Evolutionary conservation across 2,888 invertebrate species (phyloP), one percentile per base, ranked within the genome.

Genomic region (Troides oblongomaculatus): DNA sequence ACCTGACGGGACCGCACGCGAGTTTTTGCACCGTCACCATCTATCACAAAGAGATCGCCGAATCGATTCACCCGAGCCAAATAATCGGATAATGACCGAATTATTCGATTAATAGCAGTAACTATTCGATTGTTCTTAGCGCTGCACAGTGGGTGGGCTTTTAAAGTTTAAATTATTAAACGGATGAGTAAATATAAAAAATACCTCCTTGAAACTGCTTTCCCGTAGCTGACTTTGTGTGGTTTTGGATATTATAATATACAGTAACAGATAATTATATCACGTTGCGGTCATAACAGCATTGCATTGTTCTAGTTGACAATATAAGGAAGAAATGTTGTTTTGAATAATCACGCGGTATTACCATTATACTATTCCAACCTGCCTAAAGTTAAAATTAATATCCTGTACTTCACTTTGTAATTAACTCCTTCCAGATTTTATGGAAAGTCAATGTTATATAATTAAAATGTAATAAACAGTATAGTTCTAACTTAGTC

Each of bases 21-120:
- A 75, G 76, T 72, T 80, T 83, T 75, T 73, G 86, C 82, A 79
- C 74, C 81, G 78, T 88, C 88, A 88, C 81, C 71, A 62, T 66
- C 70, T 85, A 90, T 89, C 90, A 77, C 83, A 87, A 89, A 88
- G 86, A 70, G 76, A 90, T 89, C 88, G 70, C 87, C 87, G 86
- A 84, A 84, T 79, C 81, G 81, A 82, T 77, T 81, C 83, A 85
- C 84, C 78, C 88, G 89, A 89, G 84, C 84, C 77, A 84, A 88
- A 86, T 88, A 88, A 88, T 88, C 86, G 82, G 83, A 84, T 83
- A 78, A 84, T 53, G 57, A 62, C 62, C 53, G 69, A 70, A 66
- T 70, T 66, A 65, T 70, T 66, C 69, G 62, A 66, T 66, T 70
- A 70, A 65, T 62, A 65, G 62, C 62, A 21, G 18, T 43, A 64